Conservation (phyloP, 2,113 vertebrate genomes). For the Coregonus clupeaformis region DNA sequence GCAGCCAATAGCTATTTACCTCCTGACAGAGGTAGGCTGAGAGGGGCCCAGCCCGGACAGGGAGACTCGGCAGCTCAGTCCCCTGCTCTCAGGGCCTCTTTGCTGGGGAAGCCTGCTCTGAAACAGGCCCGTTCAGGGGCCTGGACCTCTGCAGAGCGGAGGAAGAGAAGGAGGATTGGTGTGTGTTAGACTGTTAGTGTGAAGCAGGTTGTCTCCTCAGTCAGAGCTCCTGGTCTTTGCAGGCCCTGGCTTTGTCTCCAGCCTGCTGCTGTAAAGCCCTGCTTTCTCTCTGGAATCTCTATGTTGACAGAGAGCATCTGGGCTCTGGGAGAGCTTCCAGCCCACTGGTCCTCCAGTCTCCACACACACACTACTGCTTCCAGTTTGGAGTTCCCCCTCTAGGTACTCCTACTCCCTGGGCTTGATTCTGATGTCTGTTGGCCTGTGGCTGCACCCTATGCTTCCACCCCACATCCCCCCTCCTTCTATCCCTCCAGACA, state of each 20-base stretch:
- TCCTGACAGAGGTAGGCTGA: slow-evolving; percentile 80
- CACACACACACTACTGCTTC: slow-evolving; percentile 41
- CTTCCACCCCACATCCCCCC: background rate
- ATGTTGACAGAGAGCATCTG: slow-evolving; percentile 80
- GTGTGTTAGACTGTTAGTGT: slow-evolving; percentile 57
- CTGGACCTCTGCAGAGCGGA: slow-evolving; percentile 35
- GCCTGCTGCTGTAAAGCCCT: slow-evolving; percentile 72
- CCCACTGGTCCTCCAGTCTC: slow-evolving; percentile 54
- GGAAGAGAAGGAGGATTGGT: slow-evolving; percentile 49
- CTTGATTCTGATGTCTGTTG: slow-evolving; percentile 12
- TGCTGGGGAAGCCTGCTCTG: slow-evolving; percentile 26
- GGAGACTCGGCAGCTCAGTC: slow-evolving; percentile 46
- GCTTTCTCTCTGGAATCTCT: slow-evolving; percentile 74
- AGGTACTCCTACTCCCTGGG: background rate
- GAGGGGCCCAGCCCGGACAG: slow-evolving; percentile 54
- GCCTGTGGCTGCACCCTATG: slow-evolving; percentile 10
- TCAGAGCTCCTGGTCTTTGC: slow-evolving; percentile 69
- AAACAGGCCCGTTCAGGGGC: slow-evolving; percentile 48
- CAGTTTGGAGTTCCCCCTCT: background rate
- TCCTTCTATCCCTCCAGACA: slow-evolving; percentile 16
- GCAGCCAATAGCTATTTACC: slow-evolving; percentile 99
- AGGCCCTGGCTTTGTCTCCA: slow-evolving; percentile 24
- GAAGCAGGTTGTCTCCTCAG: slow-evolving; percentile 62
- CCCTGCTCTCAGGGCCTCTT: slow-evolving; percentile 32
- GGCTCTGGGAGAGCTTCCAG: slow-evolving; percentile 74